phyloP scores from a whole-genome alignment of 2,888 invertebrate genomes.

The Drosophila ezoana region DNA sequence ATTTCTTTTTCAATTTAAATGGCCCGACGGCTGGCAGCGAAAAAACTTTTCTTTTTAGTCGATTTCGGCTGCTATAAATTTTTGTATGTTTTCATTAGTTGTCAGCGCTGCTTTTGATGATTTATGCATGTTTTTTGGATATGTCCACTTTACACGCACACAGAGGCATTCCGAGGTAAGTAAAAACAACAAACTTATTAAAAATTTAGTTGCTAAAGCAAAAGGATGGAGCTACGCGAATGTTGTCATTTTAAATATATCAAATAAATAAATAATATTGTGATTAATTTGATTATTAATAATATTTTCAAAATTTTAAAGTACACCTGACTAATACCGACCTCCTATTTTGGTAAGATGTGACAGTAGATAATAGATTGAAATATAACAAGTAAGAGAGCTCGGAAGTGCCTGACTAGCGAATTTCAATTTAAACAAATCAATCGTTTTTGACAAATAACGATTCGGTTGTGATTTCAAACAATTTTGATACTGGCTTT shows the following conservation, averaged over 20 bases:
- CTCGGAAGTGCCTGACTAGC: too few species aligned
- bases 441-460: too few species aligned
- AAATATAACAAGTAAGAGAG: too few species aligned
- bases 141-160: constrained; percentile 29
- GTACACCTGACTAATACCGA: too few species aligned
- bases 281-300: too few species aligned
- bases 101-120: constrained; percentile 76
- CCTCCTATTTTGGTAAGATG: too few species aligned
- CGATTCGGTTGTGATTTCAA: too few species aligned
- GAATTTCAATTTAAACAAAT: too few species aligned
- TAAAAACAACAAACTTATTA: constrained; percentile 65
- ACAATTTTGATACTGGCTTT: too few species aligned
- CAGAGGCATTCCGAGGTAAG: neutral
- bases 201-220: constrained; percentile 63
- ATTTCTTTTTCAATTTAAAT: constrained; percentile 71
- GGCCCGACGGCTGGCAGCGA: constrained; percentile 39
- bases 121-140: constrained; percentile 78
- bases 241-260: constrained; percentile 3
- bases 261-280: too few species aligned
- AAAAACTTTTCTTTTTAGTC: constrained; percentile 37
- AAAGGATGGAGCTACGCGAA: constrained; percentile 47
- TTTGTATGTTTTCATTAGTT: constrained; percentile 80
- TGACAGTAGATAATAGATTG: too few species aligned
- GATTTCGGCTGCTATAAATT: constrained; percentile 68
- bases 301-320: too few species aligned